Evolutionary conservation across 1,140 invertebrate species (phyloP), one percentile per base, ranked within the genome.

Genomic region (Drosophila rhopaloa): DNA sequence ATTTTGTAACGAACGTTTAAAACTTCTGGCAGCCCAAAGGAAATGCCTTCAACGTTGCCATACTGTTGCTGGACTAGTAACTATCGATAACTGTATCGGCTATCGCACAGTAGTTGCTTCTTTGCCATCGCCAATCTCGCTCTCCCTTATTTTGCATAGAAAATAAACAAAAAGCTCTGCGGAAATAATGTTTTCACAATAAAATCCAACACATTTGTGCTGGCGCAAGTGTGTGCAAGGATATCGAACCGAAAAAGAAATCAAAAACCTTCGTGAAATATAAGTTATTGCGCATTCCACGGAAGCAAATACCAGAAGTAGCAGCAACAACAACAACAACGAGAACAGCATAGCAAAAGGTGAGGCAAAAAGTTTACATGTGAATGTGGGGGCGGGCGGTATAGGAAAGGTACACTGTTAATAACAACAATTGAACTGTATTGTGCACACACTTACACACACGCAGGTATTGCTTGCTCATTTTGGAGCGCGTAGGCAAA

Each of bases 371-470:
- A 65, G 50, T 81, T 56, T 78, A 75, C 65, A 56, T 78, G 74
- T 53, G 60, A 75, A 48, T 65, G 66, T 59, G 62, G 71, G 62
- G 75, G 62, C 62, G 75, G 62, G 53, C 63, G 71, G 57, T 24
- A 46, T 40, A 35, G 50, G 19, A 66, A 58, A 35, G 48, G 59
- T 46, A 57, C 44, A 29, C 60, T 63, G 48, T 89, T 86, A 88
- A 86, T 88, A 83, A 88, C 86, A 86, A 86, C 83, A 86, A 86
- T 86, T 79, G 83, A 54, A 61, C 46, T 51, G 63, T 79, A 82
- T 76, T 86, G 76, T 88, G 55, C 58, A 67, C 54, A 53, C 19
- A 53, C 38, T 44, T 44, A 10, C 24, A 50, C 62, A 48, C 29
- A 43, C 54, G 62, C 14, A 46, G 73, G 66, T 40, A 82, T 56